Base-by-base conservation (phyloP, 1,140 invertebrate genomes). In the Papilio xuthus region DNA sequence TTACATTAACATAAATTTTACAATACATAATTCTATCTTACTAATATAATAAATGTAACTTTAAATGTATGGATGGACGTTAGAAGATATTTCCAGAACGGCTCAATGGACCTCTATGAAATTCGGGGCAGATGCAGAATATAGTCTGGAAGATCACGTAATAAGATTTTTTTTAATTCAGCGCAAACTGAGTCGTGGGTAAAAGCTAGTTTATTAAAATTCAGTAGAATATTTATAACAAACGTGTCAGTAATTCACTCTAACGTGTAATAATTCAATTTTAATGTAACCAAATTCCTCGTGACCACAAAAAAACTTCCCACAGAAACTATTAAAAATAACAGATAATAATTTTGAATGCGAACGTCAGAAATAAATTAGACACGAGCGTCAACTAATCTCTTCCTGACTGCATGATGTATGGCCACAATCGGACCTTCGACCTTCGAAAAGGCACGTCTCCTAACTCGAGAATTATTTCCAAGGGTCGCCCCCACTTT, bases 401-500 rank as follows among this genome's bases (percentile, higher is more conserved):
- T 78, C 67, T 77, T 80, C 50, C 28, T 77, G 56, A 81, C 75
- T 81, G 80, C 84, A 89, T 90, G 89, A 92, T 89, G 86, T 90
- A 91, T 89, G 89, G 82, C 80, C 81, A 79, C 79, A 78, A 47
- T 77, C 80, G 76, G 82, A 82, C 85, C 85, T 87, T 80, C 84
- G 88, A 89, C 89, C 88, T 87, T 88, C 75, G 78, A 81, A 86
- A 89, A 88, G 88, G 89, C 90, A 90, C 89, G 90, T 90, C 89
- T 87, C 80, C 84, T 82, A 87, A 85, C 86, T 89, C 84, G 85
- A 90, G 85, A 92, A 92, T 92, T 89, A 90, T 92, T 92, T 92
- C 88, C 82, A 86, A 89, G 90, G 88, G 88, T 87, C 89, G 85
- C 83, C 85, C 84, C 86, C 85, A 88, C 89, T 92, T 93, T 87